phyloP scores from a whole-genome alignment of 2,797 vertebrate species.

The Spinus olivaceus region DNA sequence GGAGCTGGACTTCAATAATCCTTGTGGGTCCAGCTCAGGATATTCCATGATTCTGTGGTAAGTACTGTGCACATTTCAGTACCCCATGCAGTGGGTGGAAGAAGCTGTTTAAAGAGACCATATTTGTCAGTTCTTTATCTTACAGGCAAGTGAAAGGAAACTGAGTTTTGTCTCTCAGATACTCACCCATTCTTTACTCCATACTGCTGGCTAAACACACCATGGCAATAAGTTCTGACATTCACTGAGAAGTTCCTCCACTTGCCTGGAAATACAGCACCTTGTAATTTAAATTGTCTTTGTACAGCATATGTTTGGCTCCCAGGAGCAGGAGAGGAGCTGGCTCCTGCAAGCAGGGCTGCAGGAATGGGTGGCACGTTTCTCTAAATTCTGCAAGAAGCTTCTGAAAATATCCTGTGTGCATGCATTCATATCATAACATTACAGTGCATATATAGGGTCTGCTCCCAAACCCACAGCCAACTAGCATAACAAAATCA shows the following conservation, averaged over 20 bases:
- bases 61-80: neutral
- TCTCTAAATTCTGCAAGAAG: neutral
- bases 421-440: slow-evolving; percentile 30
- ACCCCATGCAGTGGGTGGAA: neutral
- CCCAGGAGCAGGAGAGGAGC: slow-evolving; percentile 10
- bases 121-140: neutral
- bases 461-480: slow-evolving; percentile 59
- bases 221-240: slow-evolving; percentile 34
- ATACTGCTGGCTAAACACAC: neutral
- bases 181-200: neutral
- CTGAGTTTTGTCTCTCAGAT: neutral
- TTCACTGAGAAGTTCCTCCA: neutral
- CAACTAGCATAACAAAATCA: slow-evolving; percentile 62
- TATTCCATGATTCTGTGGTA: neutral
- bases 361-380: neutral
- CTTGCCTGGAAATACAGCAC: slow-evolving; percentile 32
- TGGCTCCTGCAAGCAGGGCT: neutral
- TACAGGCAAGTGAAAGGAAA: neutral
- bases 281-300: slow-evolving; percentile 46
- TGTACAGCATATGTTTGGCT: neutral
- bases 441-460: neutral
- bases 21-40: neutral
- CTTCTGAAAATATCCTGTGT: slow-evolving; percentile 43
- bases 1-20: neutral
- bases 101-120: neutral